Evolutionary conservation across 2,113 vertebrate genomes (phyloP).

Genomic region (Agapornis roseicollis): DNA sequence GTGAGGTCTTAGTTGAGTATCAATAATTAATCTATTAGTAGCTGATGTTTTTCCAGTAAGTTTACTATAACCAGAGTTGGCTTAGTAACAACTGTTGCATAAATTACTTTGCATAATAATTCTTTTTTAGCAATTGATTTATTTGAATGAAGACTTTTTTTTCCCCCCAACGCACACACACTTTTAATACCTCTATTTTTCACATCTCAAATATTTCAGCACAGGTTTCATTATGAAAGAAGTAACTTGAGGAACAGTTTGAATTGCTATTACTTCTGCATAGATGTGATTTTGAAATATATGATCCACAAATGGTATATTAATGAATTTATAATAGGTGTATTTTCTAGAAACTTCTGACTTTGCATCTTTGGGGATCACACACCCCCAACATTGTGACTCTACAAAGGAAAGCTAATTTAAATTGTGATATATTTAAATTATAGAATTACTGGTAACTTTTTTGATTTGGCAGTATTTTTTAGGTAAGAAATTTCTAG

Average conservation of each 20-base stretch:
- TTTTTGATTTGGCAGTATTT: not conserved
- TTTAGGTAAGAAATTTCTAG: not conserved
- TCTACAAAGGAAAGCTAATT: not conserved
- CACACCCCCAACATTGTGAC: not conserved
- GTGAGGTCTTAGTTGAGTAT: not conserved
- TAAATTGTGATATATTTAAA: not conserved
- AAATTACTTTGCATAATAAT: not conserved
- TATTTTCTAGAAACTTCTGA: not conserved
- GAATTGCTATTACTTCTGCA: not conserved
- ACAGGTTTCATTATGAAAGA: not conserved
- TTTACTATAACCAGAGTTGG: not conserved
- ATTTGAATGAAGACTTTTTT: not conserved
- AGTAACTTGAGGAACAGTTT: not conserved
- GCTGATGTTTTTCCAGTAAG: not conserved
- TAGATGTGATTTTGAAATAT: not conserved
- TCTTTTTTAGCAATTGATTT: not conserved
- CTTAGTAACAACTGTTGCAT: not conserved
- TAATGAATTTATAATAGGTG: not conserved
- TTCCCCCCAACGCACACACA: not conserved
- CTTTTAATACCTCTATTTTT: not conserved
- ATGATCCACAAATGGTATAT: not conserved
- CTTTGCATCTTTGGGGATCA: not conserved
- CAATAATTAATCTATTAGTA: not conserved
- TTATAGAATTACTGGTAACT: not conserved
- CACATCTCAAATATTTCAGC: not conserved